phyloP scores from a whole-genome alignment of 1,140 invertebrate species.

The Drosophila kanapiae region DNA sequence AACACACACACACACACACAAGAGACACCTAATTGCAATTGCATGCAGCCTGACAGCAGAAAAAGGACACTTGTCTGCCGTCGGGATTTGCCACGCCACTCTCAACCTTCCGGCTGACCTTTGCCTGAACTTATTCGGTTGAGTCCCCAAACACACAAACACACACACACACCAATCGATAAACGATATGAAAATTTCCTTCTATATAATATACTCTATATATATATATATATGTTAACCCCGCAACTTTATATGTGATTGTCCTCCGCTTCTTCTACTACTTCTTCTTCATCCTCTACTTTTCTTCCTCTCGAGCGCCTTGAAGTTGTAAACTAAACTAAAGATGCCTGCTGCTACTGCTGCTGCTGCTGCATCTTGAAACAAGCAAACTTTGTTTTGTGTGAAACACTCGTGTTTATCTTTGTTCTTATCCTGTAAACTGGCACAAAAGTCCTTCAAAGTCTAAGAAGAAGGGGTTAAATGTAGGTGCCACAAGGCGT shows the following conservation, averaged over 20 bases:
- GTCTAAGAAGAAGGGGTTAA: background rate
- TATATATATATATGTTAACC: slow-evolving; percentile 39
- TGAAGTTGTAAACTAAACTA: slow-evolving; percentile 45
- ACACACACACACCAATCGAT: slow-evolving; percentile 22
- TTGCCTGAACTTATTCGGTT: slow-evolving; percentile 36
- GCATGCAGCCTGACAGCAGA: slow-evolving; percentile 42
- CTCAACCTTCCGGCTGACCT: slow-evolving; percentile 47
- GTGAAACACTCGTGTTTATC: slow-evolving; percentile 14
- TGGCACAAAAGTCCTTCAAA: background rate
- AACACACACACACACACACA: slow-evolving; percentile 35
- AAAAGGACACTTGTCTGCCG: slow-evolving; percentile 41
- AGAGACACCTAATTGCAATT: slow-evolving; percentile 32
- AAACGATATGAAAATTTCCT: slow-evolving; percentile 47
- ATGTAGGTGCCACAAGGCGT: background rate
- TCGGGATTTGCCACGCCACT: slow-evolving; percentile 36
- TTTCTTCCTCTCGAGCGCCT: slow-evolving; percentile 53
- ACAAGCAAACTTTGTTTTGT: slow-evolving; percentile 36
- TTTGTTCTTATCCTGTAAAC: slow-evolving; percentile 3
- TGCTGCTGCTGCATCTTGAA: slow-evolving; percentile 30
- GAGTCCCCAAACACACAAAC: slow-evolving; percentile 27
- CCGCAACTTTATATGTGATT: slow-evolving; percentile 50
- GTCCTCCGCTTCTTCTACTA: slow-evolving; percentile 31
- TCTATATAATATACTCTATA: slow-evolving; percentile 35
- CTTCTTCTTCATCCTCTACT: slow-evolving; percentile 28
- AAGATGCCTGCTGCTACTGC: slow-evolving; percentile 22